Conservation (phyloP, 2,888 invertebrate genomes). For the Apamea anceps region DNA sequence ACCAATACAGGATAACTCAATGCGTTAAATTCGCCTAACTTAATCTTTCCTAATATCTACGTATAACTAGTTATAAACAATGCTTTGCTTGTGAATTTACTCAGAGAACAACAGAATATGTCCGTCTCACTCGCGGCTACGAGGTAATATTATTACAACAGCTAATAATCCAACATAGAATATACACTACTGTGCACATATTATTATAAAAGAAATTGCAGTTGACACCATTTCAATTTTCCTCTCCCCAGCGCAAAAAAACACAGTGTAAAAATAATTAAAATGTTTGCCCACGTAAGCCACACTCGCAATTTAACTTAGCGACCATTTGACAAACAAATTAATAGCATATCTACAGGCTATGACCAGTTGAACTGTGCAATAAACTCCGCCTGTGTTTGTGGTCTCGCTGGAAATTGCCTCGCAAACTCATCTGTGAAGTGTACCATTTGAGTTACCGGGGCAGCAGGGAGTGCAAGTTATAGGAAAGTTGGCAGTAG, state of each 20-base stretch:
- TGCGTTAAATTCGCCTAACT: no score
- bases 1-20: no score
- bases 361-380: constrained; percentile 57
- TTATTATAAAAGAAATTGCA: neutral
- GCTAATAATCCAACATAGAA: neutral
- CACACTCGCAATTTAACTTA: constrained; percentile 3
- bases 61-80: neutral
- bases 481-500: neutral
- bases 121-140: neutral
- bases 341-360: constrained; percentile 45
- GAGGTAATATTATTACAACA: neutral
- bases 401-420: constrained; percentile 60
- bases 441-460: constrained; percentile 68
- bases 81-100: neutral
- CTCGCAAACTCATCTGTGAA: constrained; percentile 65
- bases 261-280: neutral
- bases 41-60: no score
- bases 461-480: constrained; percentile 29
- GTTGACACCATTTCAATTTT: neutral
- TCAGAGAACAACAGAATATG: neutral
- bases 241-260: neutral
- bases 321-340: constrained; percentile 43
- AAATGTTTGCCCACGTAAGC: neutral
- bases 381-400: constrained; percentile 57
- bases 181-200: neutral